Evolutionary conservation across 2,888 invertebrate genomes (phyloP).

Genomic region (Alloscopus bannaensis): DNA sequence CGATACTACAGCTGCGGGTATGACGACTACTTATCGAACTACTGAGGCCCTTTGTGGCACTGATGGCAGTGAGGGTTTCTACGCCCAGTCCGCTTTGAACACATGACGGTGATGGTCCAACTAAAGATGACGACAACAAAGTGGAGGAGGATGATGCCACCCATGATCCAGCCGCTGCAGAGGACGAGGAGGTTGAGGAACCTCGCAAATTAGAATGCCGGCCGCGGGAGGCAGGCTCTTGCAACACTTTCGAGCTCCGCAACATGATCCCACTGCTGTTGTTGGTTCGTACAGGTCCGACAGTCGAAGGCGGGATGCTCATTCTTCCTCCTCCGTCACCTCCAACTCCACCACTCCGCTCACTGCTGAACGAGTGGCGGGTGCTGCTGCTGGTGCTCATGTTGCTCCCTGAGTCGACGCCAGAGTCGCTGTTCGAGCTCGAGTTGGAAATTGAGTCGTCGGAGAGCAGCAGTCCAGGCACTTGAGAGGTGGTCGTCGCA

Average conservation of each 20-base stretch:
- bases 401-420: conserved; percentile 71
- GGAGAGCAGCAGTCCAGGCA: conserved; percentile 28
- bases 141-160: conserved; percentile 11
- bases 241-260: conserved; percentile 31
- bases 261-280: conserved; percentile 26
- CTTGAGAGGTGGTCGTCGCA: conserved; percentile 42
- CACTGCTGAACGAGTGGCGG: conserved; percentile 36
- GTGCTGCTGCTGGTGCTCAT: conserved; percentile 67
- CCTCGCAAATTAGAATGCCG: background rate
- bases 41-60: conserved; percentile 1
- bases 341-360: conserved; percentile 6
- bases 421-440: conserved; percentile 72
- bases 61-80: conserved; percentile 8
- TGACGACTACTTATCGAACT: background rate
- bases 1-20: background rate
- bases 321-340: too few relatives aligned
- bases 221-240: conserved; percentile 7
- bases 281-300: background rate
- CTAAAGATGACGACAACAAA: background rate
- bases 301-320: background rate
- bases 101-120: background rate
- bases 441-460: conserved; percentile 72
- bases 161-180: background rate
- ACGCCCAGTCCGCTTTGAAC: conserved; percentile 19
- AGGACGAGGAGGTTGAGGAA: conserved; percentile 6